These are phyloP conservation scores for Oxytorus armatus DNA, from an alignment of 2,888 invertebrate species.

Conservation along the genomic window DNA sequence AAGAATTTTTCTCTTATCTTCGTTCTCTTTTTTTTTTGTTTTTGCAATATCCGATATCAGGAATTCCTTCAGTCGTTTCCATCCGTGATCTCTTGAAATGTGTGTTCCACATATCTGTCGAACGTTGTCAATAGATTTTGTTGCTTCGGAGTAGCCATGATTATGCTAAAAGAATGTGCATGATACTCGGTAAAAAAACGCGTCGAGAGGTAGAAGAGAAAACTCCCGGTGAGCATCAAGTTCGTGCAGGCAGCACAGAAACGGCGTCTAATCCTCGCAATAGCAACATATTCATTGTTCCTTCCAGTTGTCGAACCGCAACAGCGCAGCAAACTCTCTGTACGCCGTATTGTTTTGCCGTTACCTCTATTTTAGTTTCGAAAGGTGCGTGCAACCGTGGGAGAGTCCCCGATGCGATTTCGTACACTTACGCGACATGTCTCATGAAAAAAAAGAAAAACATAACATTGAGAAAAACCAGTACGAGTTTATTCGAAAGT, in stretches of 20 bases:
- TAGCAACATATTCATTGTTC: conserved; percentile 51
- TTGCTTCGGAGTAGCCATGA: neutral
- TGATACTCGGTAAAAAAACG: too few relatives aligned
- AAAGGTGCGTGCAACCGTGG: conserved; percentile 22
- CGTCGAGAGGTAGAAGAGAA: conserved; percentile 38
- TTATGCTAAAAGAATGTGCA: conserved; percentile 7
- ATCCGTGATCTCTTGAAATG: neutral
- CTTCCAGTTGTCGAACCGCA: conserved; percentile 11
- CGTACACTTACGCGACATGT: neutral
- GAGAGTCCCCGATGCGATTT: neutral
- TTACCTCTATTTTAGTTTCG: conserved; percentile 13
- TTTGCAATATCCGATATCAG: neutral
- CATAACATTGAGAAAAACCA: neutral
- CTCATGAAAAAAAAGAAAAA: neutral
- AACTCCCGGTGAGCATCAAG: conserved; percentile 20
- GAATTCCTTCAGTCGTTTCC: neutral
- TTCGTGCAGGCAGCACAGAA: conserved; percentile 18
- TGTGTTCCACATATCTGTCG: neutral
- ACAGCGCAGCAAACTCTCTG: neutral
- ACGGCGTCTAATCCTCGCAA: conserved; percentile 19
- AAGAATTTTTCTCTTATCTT: neutral
- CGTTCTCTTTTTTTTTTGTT: neutral
- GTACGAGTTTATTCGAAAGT: neutral
- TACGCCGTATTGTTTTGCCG: conserved; percentile 22
- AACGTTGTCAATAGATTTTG: conserved; percentile 1